phyloP scores from a whole-genome alignment of 2,113 vertebrate species.

The Atlantisia rogersi region DNA sequence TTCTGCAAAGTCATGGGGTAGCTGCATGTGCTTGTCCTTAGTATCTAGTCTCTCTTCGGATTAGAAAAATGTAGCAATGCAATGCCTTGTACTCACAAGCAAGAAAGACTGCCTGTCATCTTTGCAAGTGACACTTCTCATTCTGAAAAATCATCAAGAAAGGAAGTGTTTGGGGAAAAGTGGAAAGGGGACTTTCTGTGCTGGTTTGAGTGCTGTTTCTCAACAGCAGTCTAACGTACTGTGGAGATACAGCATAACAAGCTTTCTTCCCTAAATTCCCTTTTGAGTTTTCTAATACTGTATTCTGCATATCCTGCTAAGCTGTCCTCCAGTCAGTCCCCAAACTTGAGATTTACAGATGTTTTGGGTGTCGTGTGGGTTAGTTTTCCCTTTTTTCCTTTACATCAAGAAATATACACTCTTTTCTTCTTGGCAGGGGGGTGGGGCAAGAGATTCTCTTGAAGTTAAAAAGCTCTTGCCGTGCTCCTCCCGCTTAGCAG shows the following conservation, averaged over 20 bases:
- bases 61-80: background rate
- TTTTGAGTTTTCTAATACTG: background rate
- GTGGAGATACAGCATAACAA: background rate
- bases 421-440: background rate
- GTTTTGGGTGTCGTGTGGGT: background rate
- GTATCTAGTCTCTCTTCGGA: background rate
- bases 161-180: background rate
- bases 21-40: background rate
- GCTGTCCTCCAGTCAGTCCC: background rate
- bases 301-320: background rate
- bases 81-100: accelerated
- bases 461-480: background rate
- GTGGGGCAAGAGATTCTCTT: no score
- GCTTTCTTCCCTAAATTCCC: background rate
- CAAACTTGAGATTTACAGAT: background rate
- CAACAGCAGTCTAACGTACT: background rate
- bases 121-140: background rate
- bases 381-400: background rate
- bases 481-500: background rate
- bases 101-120: background rate
- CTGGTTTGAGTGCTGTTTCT: background rate
- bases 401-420: background rate
- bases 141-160: background rate
- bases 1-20: background rate
- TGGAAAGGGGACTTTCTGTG: background rate